A percentile compares a stretch with the other conserved stretches of the same genome.
phyloP scores from a whole-genome alignment of 2,797 vertebrate genomes.

The Enteromius treurensis region DNA sequence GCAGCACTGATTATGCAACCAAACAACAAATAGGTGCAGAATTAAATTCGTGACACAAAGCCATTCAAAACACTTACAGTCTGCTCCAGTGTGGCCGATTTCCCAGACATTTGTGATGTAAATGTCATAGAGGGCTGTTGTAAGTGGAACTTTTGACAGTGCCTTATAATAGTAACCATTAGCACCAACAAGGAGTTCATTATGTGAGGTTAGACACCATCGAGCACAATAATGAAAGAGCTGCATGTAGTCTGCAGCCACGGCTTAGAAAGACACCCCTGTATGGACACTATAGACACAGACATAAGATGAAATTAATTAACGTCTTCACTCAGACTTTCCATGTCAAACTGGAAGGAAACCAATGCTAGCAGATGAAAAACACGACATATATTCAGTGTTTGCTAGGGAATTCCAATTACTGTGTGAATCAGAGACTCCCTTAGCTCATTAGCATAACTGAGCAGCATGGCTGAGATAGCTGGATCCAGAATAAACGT shows the following conservation, averaged over 20 bases:
- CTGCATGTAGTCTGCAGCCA: conserved; percentile 37
- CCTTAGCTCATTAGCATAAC: conserved; percentile 67
- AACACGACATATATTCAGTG: conserved; percentile 17
- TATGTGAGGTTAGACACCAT: conserved; percentile 53
- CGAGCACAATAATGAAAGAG: conserved; percentile 56
- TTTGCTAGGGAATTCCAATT: conserved; percentile 7
- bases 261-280: conserved; percentile 44
- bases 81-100: conserved; percentile 15
- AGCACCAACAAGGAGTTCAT: conserved; percentile 55
- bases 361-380: conserved; percentile 17
- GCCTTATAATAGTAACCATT: conserved; percentile 49
- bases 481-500: conserved; percentile 20
- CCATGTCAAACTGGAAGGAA: conserved; percentile 22
- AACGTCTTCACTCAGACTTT: conserved; percentile 33
- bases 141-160: conserved; percentile 53
- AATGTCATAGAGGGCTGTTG: conserved; percentile 33
- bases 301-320: conserved; percentile 29
- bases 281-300: conserved; percentile 19
- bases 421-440: conserved; percentile 46
- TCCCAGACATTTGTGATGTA: conserved; percentile 47
- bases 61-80: conserved; percentile 5
- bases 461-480: conserved; percentile 47
- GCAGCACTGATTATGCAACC: background rate
- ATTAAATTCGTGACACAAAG: conserved; percentile 19
- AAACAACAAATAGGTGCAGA: conserved; percentile 5